Evolutionary conservation across 2,113 vertebrate genomes (phyloP).

Genomic region (Mesocricetus auratus): DNA sequence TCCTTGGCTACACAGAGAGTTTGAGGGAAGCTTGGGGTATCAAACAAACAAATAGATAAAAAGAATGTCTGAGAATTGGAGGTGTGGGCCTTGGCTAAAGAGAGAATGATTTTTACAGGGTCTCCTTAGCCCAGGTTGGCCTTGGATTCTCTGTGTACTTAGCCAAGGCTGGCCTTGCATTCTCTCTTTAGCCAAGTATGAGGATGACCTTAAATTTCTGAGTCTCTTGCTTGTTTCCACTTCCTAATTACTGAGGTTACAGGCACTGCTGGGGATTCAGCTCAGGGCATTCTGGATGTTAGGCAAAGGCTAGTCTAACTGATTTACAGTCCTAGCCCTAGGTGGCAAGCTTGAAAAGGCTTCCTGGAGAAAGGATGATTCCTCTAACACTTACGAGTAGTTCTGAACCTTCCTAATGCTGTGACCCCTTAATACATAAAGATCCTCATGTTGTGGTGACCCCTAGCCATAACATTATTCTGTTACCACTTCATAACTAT

Average conservation of each 20-base stretch:
- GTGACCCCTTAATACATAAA: background rate
- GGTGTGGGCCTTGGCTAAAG: background rate
- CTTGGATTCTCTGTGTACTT: background rate
- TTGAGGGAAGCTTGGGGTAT: background rate
- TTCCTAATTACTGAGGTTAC: background rate
- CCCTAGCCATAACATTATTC: background rate
- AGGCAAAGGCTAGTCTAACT: background rate
- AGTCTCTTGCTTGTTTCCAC: background rate
- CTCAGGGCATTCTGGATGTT: background rate
- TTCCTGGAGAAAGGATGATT: background rate
- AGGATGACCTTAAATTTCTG: background rate
- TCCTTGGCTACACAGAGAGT: background rate
- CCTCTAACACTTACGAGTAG: background rate
- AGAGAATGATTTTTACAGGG: background rate
- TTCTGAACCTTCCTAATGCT: background rate
- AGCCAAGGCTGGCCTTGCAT: background rate
- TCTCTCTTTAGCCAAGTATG: background rate
- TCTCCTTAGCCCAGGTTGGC: background rate
- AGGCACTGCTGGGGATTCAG: background rate
- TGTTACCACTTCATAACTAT: background rate
- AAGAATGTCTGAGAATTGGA: background rate
- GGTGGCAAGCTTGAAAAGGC: background rate
- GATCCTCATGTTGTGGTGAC: background rate
- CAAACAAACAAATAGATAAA: background rate
- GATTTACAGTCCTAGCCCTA: background rate